These are phyloP conservation scores for Hofmannophila pseudospretella DNA, from an alignment of 2,888 invertebrate species.

Conservation along the genomic window DNA sequence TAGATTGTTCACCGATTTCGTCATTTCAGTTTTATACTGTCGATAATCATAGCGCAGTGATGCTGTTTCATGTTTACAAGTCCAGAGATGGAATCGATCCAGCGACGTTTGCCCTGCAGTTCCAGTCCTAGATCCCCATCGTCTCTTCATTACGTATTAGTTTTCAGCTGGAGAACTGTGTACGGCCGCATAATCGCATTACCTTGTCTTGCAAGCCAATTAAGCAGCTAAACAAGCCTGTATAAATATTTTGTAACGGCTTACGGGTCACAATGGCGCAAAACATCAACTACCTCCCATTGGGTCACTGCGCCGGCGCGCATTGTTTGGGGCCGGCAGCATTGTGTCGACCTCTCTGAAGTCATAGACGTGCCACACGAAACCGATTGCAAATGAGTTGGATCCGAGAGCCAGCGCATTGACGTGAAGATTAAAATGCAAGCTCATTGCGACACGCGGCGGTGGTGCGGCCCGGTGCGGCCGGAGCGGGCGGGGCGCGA, in stretches of 20 bases:
- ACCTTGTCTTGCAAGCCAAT: constrained; percentile 13
- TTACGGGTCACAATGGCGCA: constrained; percentile 40
- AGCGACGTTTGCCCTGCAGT: too few relatives aligned
- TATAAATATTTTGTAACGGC: constrained; percentile 48
- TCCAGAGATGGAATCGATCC: too few relatives aligned
- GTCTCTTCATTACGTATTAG: too few relatives aligned
- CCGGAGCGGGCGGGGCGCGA: too few relatives aligned
- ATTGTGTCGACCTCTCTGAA: constrained; percentile 19
- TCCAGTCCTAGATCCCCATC: too few relatives aligned
- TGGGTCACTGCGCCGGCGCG: constrained; percentile 34
- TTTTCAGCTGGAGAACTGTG: background rate
- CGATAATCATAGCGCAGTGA: too few relatives aligned
- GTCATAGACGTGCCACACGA: constrained; percentile 8
- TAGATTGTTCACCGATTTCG: background rate
- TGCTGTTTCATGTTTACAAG: too few relatives aligned
- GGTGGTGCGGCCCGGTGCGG: background rate
- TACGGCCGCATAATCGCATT: constrained; percentile 1
- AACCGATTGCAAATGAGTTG: constrained; percentile 4
- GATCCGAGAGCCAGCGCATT: background rate
- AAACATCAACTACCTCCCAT: constrained; percentile 32
- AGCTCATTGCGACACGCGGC: constrained; percentile 3
- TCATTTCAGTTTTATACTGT: too few relatives aligned
- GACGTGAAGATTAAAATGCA: constrained; percentile 18
- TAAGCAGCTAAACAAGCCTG: constrained; percentile 30
- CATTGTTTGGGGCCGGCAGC: constrained; percentile 35